Evolutionary conservation across 1,140 invertebrate species (phyloP), one percentile per base, ranked within the genome.

Genomic region (Ceratina japonica): DNA sequence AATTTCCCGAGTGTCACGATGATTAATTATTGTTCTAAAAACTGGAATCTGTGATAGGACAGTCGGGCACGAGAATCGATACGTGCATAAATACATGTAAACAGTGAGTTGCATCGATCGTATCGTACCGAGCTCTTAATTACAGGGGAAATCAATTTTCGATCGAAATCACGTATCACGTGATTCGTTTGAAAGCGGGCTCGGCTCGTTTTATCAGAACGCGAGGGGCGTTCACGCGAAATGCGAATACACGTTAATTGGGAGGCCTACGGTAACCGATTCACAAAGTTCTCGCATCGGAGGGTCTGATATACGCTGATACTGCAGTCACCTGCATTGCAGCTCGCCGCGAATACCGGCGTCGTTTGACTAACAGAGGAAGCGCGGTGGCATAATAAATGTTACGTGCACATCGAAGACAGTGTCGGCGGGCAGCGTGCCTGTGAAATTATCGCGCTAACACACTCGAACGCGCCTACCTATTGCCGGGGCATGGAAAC

Each of bases 351-450:
- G 72, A 37, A 73, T 70, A 61, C n/a, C 49, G n/a, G 44, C 58
- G 58, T 44, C 78, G 75, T 81, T 61, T 66, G 69, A 51, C 82
- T 84, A 81, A 77, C 61, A 22, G 52, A 81, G 69, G 54, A 74
- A 81, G 52, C 16, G 58, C 52, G 68, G n/a, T 64, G 56, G 82
- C 54, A 74, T 72, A 81, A 81, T 81, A 85, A 85, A 85, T 84
- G 69, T 84, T 78, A 85, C 59, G 64, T 74, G 64, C 77, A 73
- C 51, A 22, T 16, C 44, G 75, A 64, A 63, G 31, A 76, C 49
- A 51, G 69, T 20, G 44, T 61, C 54, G 54, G 63, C 24, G 20
- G 27, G 49, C 59, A 69, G 51, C 63, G 64, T 76, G 13, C 31
- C 58, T 70, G 15, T 70, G 73, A 66, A 84, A 81, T 84, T 84